Base-by-base conservation (phyloP, 1,140 invertebrate genomes). In the Antheraea pernyi region DNA sequence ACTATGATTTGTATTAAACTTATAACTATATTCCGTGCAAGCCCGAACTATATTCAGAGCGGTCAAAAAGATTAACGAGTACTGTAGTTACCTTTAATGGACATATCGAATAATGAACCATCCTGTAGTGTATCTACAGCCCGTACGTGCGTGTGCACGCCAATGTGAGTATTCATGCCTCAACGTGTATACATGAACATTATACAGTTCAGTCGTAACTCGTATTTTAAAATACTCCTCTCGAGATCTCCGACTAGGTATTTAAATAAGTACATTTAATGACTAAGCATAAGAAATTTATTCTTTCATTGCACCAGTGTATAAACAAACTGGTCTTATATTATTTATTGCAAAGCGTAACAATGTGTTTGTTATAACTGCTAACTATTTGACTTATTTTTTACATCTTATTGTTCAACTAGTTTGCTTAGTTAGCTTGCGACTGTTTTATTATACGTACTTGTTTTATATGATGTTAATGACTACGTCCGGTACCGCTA, bases 201-300 rank as follows among this genome's bases (percentile, higher is more conserved):
- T 53, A 53, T 53, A 53, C 16, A 53, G 46, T 53, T 53, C 46
- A 53, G 16, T 16, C 16, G 46, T 53, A 53, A 53, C 46, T 53
- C 46, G 46, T 53, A 16, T 53, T 53, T 53, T 53, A 53, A 53
- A 53, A 53, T 53, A 53, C 16, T 53, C 13, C 11, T 53, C 46
- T 53, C 46, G 46, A 53, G 46, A 53, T 53, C 10, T 13, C 46
- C 13, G 46, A 9, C 46, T 53, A 16, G 46, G 46, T 53, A 53
- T 53, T 53, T 53, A 53, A 53, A 53, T 53, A 53, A 53, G 11
- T 53, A 16, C 46, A 53, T 53, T 53, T 53, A 53, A 53, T 53
- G 46, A n/a, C 46, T 53, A 13, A 53, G 46, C 46, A 53, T n/a
- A 53, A 53, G 46, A 53, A 5, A 53, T 53, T 53, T 53, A 53